Base-by-base conservation (phyloP, 2,888 invertebrate species). In the Fragum fragum region DNA sequence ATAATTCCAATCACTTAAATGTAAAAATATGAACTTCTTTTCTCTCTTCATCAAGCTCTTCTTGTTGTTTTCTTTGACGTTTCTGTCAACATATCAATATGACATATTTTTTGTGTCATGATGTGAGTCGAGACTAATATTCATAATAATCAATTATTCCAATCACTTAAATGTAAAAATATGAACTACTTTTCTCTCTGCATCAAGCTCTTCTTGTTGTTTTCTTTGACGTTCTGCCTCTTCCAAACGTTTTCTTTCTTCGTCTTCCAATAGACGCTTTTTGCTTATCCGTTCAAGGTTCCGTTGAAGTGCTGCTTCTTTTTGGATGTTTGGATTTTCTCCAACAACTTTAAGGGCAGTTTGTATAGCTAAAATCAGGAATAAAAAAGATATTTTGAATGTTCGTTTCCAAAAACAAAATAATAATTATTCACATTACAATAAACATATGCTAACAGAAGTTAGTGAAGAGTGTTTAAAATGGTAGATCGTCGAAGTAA, bases 141-240 rank as follows among this genome's bases (percentile, higher is more conserved):
- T 36, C 32, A 36, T 36, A 36, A 36, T 3, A 36, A 6, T 36
- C 32, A 36, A 36, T 36, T 6, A 36, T 36, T 6, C 3, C 32
- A 36, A n/a, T n/a, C n/a, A n/a, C n/a, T n/a, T n/a, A n/a, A n/a
- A n/a, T n/a, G n/a, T n/a, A n/a, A n/a, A 36, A 36, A 36, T 36
- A 3, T 32, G 29, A 16, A 18, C 55, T 76, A 82, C 85, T 61
- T 70, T 73, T 66, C 79, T 86, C 39, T 79, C 90, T 68, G 96
- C 95, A 93, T 96, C 96, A 57, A 97, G 94, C 89, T 96, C 95
- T 26, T 95, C 95, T 79, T 96, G 94, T 0, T 96, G 96, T 52
- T 95, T 94, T 52, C 95, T 94, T 74, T 96, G 96, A 52, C 90
- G 83, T 76, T 93, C 87, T n/a, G 90, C 90, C 75, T 96, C 96